Conservation (phyloP, 2,113 vertebrate genomes). For the Ictalurus furcatus region DNA sequence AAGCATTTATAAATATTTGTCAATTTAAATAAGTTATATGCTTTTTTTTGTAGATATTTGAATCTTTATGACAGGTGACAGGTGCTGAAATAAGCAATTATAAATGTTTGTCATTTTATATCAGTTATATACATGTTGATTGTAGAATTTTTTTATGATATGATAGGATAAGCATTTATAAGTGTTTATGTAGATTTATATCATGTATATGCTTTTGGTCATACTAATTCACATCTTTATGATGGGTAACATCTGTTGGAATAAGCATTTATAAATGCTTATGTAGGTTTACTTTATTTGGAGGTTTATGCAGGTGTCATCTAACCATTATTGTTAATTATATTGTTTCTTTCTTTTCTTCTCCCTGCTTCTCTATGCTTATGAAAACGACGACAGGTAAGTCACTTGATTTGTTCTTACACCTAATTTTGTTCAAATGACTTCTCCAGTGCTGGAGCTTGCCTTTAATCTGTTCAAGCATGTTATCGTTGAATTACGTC, state of each 20-base stretch:
- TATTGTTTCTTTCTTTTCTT: neutral
- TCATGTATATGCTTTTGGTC: neutral
- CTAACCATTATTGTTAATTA: neutral
- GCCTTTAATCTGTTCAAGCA: conserved; percentile 16
- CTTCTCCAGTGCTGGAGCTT: neutral
- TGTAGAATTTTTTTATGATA: neutral
- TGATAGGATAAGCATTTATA: neutral
- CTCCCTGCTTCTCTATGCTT: neutral
- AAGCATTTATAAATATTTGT: no score
- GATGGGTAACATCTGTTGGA: neutral
- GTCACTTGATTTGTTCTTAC: neutral
- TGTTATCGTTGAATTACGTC: conserved; percentile 7
- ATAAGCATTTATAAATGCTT: neutral
- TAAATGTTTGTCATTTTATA: neutral
- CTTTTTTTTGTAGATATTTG: no score
- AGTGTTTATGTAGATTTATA: neutral
- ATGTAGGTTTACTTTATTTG: neutral
- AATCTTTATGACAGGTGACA: neutral
- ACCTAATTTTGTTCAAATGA: neutral
- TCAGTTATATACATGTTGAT: neutral
- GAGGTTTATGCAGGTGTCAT: neutral
- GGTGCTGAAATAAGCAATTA: neutral
- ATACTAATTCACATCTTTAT: neutral
- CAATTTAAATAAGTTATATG: no score
- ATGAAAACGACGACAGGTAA: conserved; percentile 27